Base-by-base conservation (phyloP, 2,113 vertebrate genomes). In the Apteryx mantelli region DNA sequence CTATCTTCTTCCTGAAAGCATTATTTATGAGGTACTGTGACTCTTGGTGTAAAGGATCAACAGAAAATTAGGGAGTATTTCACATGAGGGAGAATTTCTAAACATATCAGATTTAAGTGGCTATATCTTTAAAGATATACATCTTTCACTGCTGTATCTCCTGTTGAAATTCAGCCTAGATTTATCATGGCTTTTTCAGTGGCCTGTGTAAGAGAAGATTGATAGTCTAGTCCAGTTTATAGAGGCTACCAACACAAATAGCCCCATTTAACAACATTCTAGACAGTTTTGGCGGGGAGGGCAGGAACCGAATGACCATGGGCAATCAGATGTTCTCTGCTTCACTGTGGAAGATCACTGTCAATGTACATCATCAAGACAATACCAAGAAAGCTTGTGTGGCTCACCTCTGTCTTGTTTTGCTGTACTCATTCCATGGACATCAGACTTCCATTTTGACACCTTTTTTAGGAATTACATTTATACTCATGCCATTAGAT, bases 171-270 rank as follows among this genome's bases (percentile, higher is more conserved):
- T 87, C 89, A 88, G 89, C 74, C 82, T 86, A 82, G 94, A 87
- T 95, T 97, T 95, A 92, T 95, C 92, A 86, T 64, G 81, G 66
- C 84, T 95, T 92, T 91, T 92, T 73, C 85, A 69, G 64, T 93
- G 89, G 75, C 66, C 89, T 60, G 22, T 95, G 93, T 82, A 91
- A 82, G 75, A 82, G 68, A 95, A 93, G 95, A 95, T 89, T 97
- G 91, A 97, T 96, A 58, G 82, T 91, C 75, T 85, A n/a, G 74
- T 82, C 71, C 82, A 55, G 66, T 91, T 95, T 94, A 80, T 88
- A 95, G 92, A 95, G 95, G 84, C 94, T 79, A 95, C 92, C 91
- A 95, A 86, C 1, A 0, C 58, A 94, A 97, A 96, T 83, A 92
- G 78, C 63, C 71, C 87, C 82, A 94, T 97, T 97, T 95, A 96